phyloP scores from a whole-genome alignment of 2,113 vertebrate species.

The Callipepla squamata region DNA sequence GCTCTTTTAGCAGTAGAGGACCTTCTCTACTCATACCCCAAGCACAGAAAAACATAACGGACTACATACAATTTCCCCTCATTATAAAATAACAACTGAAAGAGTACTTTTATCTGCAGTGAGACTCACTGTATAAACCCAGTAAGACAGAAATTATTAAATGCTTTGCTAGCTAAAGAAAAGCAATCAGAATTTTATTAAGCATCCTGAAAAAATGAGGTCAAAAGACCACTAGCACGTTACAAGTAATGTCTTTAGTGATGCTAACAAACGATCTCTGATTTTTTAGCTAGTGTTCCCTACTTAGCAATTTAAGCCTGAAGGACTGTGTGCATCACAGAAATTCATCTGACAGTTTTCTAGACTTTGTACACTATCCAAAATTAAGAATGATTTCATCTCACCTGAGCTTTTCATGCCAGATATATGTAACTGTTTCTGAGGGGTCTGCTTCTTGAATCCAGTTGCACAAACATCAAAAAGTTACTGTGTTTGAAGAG shows the following conservation, averaged over 20 bases:
- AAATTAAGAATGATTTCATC: neutral
- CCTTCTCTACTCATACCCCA: neutral
- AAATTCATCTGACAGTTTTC: neutral
- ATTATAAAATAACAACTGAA: neutral
- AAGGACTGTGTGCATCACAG: neutral
- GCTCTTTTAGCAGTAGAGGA: neutral
- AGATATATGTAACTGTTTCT: neutral
- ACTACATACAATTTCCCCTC: neutral
- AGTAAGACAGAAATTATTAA: neutral
- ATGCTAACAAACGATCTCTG: neutral
- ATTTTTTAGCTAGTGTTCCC: neutral
- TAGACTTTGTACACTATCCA: neutral
- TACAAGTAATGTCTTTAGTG: neutral
- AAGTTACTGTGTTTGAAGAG: neutral
- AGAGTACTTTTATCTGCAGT: neutral
- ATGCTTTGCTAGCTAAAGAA: neutral
- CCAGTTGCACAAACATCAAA: neutral
- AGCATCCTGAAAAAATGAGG: neutral
- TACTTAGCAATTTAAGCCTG: neutral
- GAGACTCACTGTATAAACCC: neutral
- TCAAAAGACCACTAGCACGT: neutral
- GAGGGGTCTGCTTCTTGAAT: neutral
- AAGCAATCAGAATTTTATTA: neutral
- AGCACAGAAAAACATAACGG: neutral
- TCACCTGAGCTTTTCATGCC: accelerated